These are phyloP conservation scores for Limonius californicus DNA, from an alignment of 1,140 invertebrate species.

Conservation along the genomic window DNA sequence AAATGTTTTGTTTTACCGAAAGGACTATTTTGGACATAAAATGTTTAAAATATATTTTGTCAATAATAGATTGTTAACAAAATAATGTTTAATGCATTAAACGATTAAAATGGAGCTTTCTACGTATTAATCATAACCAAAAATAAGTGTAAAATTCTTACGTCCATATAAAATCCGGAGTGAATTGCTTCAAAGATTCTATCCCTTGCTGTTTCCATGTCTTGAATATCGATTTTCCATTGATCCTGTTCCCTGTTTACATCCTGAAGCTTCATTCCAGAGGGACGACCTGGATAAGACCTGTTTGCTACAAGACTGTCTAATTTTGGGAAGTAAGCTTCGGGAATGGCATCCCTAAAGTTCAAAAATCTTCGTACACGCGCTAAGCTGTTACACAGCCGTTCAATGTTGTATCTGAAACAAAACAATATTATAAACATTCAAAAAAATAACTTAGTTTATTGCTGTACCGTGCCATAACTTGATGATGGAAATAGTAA, in stretches of 20 bases:
- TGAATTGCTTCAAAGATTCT: slow-evolving; percentile 71
- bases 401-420: slow-evolving; percentile 66
- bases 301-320: slow-evolving; percentile 62
- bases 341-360: slow-evolving; percentile 58
- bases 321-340: slow-evolving; percentile 72
- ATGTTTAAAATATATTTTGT: too few species aligned
- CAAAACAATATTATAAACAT: neutral
- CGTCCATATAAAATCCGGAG: slow-evolving; percentile 56
- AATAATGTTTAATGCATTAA: too few species aligned
- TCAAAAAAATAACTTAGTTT: too few species aligned
- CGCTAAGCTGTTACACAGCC: slow-evolving; percentile 59
- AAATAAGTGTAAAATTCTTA: too few species aligned
- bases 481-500: slow-evolving; percentile 77
- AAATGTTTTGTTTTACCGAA: too few species aligned
- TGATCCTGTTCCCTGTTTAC: slow-evolving; percentile 64
- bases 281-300: slow-evolving; percentile 58
- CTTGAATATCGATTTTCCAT: slow-evolving; percentile 60
- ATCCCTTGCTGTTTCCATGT: slow-evolving; percentile 69
- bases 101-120: too few species aligned
- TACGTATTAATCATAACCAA: too few species aligned
- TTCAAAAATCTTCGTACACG: slow-evolving; percentile 59
- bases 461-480: slow-evolving; percentile 58
- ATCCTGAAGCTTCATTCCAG: slow-evolving; percentile 56
- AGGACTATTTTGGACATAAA: too few species aligned
- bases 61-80: too few species aligned